Evolutionary conservation across 2,113 vertebrate genomes (phyloP), one percentile per base, ranked within the genome.

Genomic region (Cisticola juncidis): DNA sequence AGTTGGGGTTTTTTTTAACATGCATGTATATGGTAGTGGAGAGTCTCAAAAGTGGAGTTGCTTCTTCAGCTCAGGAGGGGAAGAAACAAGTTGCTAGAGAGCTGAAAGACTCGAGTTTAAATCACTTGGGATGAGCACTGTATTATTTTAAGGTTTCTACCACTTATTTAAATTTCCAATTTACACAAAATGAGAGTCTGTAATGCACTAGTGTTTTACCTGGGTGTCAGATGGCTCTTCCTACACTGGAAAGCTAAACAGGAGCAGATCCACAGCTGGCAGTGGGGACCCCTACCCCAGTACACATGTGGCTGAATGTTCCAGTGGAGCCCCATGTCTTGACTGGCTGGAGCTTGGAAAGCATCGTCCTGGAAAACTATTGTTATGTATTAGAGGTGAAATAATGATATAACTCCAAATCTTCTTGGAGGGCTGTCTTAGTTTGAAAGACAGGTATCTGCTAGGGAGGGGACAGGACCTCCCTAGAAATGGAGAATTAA

Each of bases 271-370:
- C 51, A 15, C 44, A 74, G 82, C 6, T 42, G 62, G 57, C 17
- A 36, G 13, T 0, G 3, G 44, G 56, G 69, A 35, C 9, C 20
- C 12, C 60, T 1, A 5, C 23, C 31, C 12, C 35, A 20, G 0
- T 12, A 17, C 10, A 33, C 0, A 1, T 1, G 2, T 9, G 38
- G 26, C 28, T 54, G 15, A 22, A 14, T 47, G 80, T 79, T 69
- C 38, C 61, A 35, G 29, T 64, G 35, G 58, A 69, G 13, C 51
- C 38, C 31, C 31, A 11, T 5, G 7, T 53, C n/a, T 42, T 0
- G 1, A 20, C 20, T 18, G 44, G 12, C 33, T 60, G 68, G 29
- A 88, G 36, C 44, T 80, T 51, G 65, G 36, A 26, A 73, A 57
- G 5, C 10, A 3, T n/a, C 12, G 7, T 83, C n/a, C 54, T 44